Evolutionary conservation across 2,113 vertebrate species (phyloP).

Genomic region (Trematocara variabile): DNA sequence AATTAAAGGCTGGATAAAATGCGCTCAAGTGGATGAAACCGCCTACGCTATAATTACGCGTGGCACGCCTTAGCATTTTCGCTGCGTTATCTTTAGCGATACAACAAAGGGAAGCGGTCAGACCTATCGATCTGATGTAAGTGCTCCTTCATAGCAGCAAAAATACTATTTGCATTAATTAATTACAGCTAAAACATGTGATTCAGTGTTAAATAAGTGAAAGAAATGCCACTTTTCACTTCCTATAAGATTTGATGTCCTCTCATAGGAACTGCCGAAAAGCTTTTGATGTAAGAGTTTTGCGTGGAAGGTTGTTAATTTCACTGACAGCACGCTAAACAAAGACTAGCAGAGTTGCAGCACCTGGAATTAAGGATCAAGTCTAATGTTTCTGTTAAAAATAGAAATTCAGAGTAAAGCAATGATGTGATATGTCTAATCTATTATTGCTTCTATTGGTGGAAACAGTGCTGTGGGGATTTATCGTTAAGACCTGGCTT

Average conservation of each 20-base stretch:
- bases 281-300: neutral
- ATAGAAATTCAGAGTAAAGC: neutral
- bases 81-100: neutral
- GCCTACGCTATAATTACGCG: neutral
- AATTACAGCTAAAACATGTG: neutral
- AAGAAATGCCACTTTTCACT: neutral
- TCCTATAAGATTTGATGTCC: neutral
- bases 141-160: neutral
- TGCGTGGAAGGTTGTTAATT: neutral
- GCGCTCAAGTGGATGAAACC: rapidly evolving
- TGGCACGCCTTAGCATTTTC: neutral
- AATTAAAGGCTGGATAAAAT: neutral
- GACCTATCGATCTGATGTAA: neutral
- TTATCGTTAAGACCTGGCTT: neutral
- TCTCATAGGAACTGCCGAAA: neutral
- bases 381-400: neutral
- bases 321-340: neutral
- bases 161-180: neutral
- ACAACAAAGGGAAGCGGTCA: neutral
- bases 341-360: neutral
- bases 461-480: neutral
- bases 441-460: neutral
- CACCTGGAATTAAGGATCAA: neutral
- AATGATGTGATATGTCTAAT: neutral
- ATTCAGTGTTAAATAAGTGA: neutral